Percentiles rank a stretch among this genome's conserved stretches.
Evolutionary conservation across 2,797 vertebrate genomes (phyloP).

Genomic region (Austrolebias charrua): DNA sequence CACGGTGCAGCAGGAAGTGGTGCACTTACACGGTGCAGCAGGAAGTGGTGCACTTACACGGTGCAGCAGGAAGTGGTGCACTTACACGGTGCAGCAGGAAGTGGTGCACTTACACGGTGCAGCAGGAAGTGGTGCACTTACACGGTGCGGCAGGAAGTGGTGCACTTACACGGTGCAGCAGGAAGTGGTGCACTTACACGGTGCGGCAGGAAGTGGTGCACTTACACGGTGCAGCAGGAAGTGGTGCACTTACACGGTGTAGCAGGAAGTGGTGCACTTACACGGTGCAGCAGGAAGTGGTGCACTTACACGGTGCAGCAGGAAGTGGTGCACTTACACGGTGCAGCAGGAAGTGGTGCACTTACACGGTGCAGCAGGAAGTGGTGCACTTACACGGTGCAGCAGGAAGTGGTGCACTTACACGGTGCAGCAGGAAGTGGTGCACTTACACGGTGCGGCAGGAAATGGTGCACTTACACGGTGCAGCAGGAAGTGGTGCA

Average conservation of each 20-base stretch:
- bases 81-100: constrained; percentile 95
- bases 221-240: constrained; percentile 95
- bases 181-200: constrained; percentile 88
- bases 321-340: constrained; percentile 88
- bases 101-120: constrained; percentile 88
- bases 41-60: constrained; percentile 88
- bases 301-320: constrained; percentile 91
- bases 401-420: constrained; percentile 85
- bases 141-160: constrained; percentile 87
- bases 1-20: constrained; percentile 85
- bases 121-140: constrained; percentile 85
- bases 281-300: constrained; percentile 85
- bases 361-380: constrained; percentile 95
- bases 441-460: constrained; percentile 91
- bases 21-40: constrained; percentile 91
- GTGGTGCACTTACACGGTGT: constrained; percentile 89
- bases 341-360: constrained; percentile 76
- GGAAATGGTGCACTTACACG: constrained; percentile 88
- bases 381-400: constrained; percentile 88
- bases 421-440: constrained; percentile 85
- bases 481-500: constrained; percentile 76
- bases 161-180: constrained; percentile 91
- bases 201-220: constrained; percentile 82
- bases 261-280: constrained; percentile 85
- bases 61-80: constrained; percentile 76